These are phyloP conservation scores for Atlantisia rogersi DNA, from an alignment of 2,113 vertebrate genomes.

Conservation along the genomic window DNA sequence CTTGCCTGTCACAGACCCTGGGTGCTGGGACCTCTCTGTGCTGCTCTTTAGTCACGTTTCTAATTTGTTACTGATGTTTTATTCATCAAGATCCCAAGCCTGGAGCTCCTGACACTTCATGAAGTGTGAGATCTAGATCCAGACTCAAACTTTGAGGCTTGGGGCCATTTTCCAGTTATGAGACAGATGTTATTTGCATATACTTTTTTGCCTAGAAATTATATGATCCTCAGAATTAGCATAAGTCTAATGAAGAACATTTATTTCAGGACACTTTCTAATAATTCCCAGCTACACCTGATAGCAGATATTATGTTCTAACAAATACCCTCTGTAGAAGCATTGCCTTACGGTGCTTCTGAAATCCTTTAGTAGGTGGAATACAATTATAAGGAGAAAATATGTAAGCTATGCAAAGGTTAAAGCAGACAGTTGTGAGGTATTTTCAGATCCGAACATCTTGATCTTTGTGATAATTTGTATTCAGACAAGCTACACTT, in stretches of 20 bases:
- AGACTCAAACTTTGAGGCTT: not conserved
- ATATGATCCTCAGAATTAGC: not conserved
- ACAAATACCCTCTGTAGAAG: not conserved
- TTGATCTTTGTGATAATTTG: conserved; percentile 45
- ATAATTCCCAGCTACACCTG: not conserved
- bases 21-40: not conserved
- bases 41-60: not conserved
- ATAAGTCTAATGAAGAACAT: not conserved
- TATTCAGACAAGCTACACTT: not conserved
- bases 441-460: conserved; percentile 48
- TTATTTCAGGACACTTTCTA: not conserved
- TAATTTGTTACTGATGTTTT: not conserved
- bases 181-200: not conserved
- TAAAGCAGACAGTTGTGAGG: conserved; percentile 27
- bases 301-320: not conserved
- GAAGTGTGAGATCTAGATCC: not conserved
- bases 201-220: not conserved
- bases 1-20: not conserved
- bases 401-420: conserved; percentile 9
- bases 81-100: not conserved
- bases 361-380: conserved; percentile 13
- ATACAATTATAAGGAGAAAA: conserved; percentile 7
- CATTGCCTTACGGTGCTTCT: not conserved
- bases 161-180: not conserved
- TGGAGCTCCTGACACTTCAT: not conserved